Evolutionary conservation across 2,888 invertebrate genomes (phyloP).

Genomic region (Salpingus planirostris): DNA sequence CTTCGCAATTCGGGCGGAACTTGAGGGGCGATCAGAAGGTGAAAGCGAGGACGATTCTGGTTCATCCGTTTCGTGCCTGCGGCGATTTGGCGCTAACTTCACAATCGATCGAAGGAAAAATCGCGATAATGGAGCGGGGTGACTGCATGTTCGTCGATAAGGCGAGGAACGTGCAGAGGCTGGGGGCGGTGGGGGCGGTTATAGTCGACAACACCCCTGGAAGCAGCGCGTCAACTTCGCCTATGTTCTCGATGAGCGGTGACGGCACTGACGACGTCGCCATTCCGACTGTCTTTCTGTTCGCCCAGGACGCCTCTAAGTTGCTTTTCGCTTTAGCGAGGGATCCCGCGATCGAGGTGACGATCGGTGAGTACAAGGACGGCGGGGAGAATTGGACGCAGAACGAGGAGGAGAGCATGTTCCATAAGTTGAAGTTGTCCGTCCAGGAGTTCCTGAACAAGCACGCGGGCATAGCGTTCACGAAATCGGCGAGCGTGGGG

Average conservation of each 20-base stretch:
- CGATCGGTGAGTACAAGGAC: conserved; percentile 44
- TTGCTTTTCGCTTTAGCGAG: conserved; percentile 52
- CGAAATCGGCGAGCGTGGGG: conserved; percentile 32
- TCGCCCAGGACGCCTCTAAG: conserved; percentile 63
- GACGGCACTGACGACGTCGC: conserved; percentile 79
- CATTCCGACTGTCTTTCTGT: conserved; percentile 89
- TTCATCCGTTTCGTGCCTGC: conserved; percentile 65
- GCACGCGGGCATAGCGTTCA: conserved; percentile 37
- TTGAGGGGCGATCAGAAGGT: conserved; percentile 56
- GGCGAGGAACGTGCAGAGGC: conserved; percentile 70
- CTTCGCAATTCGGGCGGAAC: conserved; percentile 83
- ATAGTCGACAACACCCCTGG: conserved; percentile 75
- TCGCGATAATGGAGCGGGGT: conserved; percentile 82
- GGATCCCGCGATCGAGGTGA: conserved; percentile 49
- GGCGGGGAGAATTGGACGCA: conserved; percentile 38
- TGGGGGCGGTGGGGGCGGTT: conserved; percentile 78
- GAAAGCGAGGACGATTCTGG: conserved; percentile 55
- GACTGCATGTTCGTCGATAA: conserved; percentile 95
- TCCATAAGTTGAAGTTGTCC: conserved; percentile 40
- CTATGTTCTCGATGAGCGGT: conserved; percentile 94
- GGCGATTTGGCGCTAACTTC: conserved; percentile 48
- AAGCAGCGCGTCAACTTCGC: conserved; percentile 64
- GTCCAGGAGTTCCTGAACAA: conserved; percentile 41
- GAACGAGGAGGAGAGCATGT: conserved; percentile 42
- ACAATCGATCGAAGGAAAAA: conserved; percentile 55